phyloP scores from a whole-genome alignment of 2,888 invertebrate species.

The Megamerina dolium region DNA sequence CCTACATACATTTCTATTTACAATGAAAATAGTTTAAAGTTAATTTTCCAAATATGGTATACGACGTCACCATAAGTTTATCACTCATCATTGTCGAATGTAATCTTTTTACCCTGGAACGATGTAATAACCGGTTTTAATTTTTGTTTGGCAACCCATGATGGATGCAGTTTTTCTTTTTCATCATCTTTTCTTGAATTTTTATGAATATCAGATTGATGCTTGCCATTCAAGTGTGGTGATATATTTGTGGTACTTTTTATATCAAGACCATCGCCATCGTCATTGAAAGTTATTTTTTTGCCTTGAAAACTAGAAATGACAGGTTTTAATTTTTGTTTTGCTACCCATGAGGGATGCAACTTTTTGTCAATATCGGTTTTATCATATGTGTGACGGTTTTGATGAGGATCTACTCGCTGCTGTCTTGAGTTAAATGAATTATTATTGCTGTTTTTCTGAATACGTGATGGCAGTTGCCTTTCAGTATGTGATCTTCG shows the following conservation, averaged over 20 bases:
- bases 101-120: constrained; percentile 45
- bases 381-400: neutral
- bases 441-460: no score
- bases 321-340: constrained; percentile 35
- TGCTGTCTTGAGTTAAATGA: neutral
- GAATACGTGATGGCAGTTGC: no score
- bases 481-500: neutral
- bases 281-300: constrained; percentile 40
- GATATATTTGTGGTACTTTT: neutral
- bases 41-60: no score
- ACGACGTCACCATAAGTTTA: neutral
- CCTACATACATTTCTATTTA: no score
- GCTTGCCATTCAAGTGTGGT: neutral
- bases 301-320: constrained; percentile 38
- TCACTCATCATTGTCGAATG: constrained; percentile 33
- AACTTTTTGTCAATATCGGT: constrained; percentile 16
- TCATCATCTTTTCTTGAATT: neutral
- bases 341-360: constrained; percentile 46
- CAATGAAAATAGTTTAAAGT: no score
- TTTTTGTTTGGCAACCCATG: constrained; percentile 47
- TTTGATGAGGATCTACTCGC: neutral
- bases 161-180: constrained; percentile 37
- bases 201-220: neutral
- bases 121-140: constrained; percentile 38
- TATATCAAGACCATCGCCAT: constrained; percentile 10